Evolutionary conservation across 2,888 invertebrate species (phyloP), one percentile per base, ranked within the genome.

Genomic region (Chloroclysta siterata): DNA sequence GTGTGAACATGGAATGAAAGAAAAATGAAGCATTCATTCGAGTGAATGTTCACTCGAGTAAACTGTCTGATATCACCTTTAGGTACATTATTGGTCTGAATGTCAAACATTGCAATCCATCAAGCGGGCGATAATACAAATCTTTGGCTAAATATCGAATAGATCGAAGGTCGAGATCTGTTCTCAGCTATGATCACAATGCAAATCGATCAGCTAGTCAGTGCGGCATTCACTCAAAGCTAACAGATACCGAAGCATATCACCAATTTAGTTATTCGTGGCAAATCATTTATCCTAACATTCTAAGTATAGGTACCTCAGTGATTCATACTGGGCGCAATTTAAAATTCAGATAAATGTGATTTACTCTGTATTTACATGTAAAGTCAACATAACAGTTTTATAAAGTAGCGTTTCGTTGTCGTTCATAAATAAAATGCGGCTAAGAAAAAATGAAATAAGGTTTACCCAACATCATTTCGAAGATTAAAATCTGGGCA

Each of bases 401-500:
- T 48, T 11, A 56, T 41, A 13, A 48, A 33, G 11, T 53, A 36
- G 42, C 41, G 42, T 29, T 46, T 11, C 39, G 47, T 52, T 50
- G 41, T 36, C 36, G 54, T 57, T 55, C 59, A 59, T 51, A 60
- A 56, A 56, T 55, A 55, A 39, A 55, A 46, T 47, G 46, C 39
- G 50, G 39, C 56, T 52, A 39, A 60, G 44, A 64, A 62, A 58
- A 53, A 55, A 57, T 46, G 48, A 53, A 50, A 65, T 58, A 59
- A 63, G 58, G 22, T 65, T 56, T 50, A 71, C 61, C 66, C 70
- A 70, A 73, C 77, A 76, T 76, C 71, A 75, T 78, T 72, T 77
- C 51, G 57, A 74, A 78, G 82, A 85, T 85, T 82, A 83, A 82
- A 85, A 77, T 81, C 75, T 76, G 77, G 74, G 71, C 72, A 72